Evolutionary conservation across 2,113 vertebrate genomes (phyloP), one percentile per base, ranked within the genome.

Genomic region (Syrmaticus mikado): DNA sequence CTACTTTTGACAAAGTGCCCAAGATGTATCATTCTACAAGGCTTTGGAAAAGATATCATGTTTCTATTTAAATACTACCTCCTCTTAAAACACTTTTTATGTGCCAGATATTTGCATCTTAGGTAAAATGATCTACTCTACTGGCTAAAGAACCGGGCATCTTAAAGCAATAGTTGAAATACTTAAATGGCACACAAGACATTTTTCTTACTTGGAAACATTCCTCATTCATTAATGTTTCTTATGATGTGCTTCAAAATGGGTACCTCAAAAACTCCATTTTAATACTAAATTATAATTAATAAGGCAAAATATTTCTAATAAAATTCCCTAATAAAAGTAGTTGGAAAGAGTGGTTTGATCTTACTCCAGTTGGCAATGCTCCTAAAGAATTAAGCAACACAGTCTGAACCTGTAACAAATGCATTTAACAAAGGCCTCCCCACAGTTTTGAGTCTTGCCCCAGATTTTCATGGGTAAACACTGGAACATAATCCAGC

Each of bases 241-340:
- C 75, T 86, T 78, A 75, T 10, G 61, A 15, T 58, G 38, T 8
- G 60, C 27, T 82, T 78, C 88, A 93, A 93, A 95, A 96, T 85
- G 3, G 11, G 38, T 21, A 81, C 52, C 76, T 87, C 61, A 90
- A 91, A 66, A 3, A 19, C 13, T 2, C 4, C 3, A 87, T 92
- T 93, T 94, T 72, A 96, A 94, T 89, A 80, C 8, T 70, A 85
- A 85, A 92, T 87, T 95, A 84, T 79, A 64, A 94, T 74, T 92
- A 91, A 67, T 71, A 85, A 40, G 36, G 24, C 12, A 91, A 95
- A 61, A 67, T 34, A 92, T 64, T 92, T 89, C 72, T 95, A 90
- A 96, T 81, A 92, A 82, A 71, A 89, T 52, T 66, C 32, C 20
- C 36, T 67, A 90, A 87, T 72, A 95, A 82, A 32, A 89, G 53